Conservation (phyloP, 2,888 invertebrate genomes). For the Lepidochrysops patricia region DNA sequence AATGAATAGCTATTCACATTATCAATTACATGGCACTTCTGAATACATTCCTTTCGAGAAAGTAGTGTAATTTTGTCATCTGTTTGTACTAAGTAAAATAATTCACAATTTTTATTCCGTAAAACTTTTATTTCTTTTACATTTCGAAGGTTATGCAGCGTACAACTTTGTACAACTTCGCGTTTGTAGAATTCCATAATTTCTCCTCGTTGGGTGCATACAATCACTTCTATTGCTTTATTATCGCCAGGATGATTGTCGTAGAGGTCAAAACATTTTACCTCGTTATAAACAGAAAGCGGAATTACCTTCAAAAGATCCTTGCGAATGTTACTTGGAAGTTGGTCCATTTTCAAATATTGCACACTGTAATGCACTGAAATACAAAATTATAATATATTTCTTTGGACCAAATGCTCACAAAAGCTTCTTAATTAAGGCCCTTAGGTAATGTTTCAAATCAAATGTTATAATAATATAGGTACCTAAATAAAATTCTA, state of each 20-base stretch:
- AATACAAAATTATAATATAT: too few species aligned
- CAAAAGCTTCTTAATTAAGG: too few species aligned
- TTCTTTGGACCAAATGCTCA: too few species aligned
- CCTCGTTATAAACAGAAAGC: slow-evolving; percentile 35
- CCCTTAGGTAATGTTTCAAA: too few species aligned
- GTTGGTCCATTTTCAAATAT: slow-evolving; percentile 17
- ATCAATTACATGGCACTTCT: slow-evolving; percentile 32
- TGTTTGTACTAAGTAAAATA: slow-evolving; percentile 45
- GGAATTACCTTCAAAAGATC: slow-evolving; percentile 42
- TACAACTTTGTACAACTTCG: slow-evolving; percentile 35
- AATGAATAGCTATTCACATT: slow-evolving; percentile 42
- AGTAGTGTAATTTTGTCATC: slow-evolving; percentile 40
- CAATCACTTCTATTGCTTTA: slow-evolving; percentile 41
- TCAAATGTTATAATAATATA: too few species aligned
- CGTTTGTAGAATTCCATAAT: slow-evolving; percentile 47
- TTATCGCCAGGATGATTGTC: slow-evolving; percentile 49
- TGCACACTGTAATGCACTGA: background rate
- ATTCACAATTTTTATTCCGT: slow-evolving; percentile 41
- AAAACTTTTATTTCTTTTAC: slow-evolving; percentile 38
- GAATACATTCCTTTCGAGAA: slow-evolving; percentile 33
- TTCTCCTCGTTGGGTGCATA: slow-evolving; percentile 46
- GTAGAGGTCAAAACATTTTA: slow-evolving; percentile 47
- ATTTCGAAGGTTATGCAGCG: slow-evolving; percentile 25
- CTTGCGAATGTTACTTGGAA: slow-evolving; percentile 34
- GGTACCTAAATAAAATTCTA: too few species aligned